Evolutionary conservation across 1,140 invertebrate genomes (phyloP).

Genomic region (Philaenus spumarius): DNA sequence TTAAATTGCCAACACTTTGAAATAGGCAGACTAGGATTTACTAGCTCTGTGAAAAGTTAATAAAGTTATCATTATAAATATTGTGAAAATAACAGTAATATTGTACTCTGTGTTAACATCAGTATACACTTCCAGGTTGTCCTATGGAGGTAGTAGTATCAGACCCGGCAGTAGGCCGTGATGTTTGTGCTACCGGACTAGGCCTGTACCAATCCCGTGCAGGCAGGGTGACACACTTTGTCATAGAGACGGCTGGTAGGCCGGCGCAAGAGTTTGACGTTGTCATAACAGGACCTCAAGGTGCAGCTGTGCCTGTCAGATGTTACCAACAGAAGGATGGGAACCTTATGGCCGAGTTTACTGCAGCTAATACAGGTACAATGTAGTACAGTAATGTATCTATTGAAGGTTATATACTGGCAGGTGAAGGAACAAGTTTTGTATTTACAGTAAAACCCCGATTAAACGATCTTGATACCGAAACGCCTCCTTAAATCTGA

Average conservation of each 20-base stretch:
- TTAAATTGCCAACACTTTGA: too few relatives aligned
- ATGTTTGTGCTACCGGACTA: slow-evolving; percentile 68
- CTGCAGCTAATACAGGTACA: slow-evolving; percentile 68
- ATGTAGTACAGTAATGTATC: too few relatives aligned
- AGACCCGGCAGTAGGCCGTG: slow-evolving; percentile 57
- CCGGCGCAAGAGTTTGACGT: slow-evolving; percentile 87
- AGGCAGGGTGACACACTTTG: slow-evolving; percentile 74
- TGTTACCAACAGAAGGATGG: slow-evolving; percentile 96
- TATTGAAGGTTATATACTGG: too few relatives aligned
- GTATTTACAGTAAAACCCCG: too few relatives aligned
- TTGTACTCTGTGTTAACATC: background rate
- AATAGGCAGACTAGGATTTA: too few relatives aligned
- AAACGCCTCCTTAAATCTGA: too few relatives aligned
- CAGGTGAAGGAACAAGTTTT: too few relatives aligned
- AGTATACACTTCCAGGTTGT: slow-evolving; percentile 41
- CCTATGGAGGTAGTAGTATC: slow-evolving; percentile 46
- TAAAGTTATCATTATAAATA: too few relatives aligned
- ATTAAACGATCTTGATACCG: too few relatives aligned
- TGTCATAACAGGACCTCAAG: slow-evolving; percentile 77
- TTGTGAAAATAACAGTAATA: background rate
- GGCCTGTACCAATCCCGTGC: slow-evolving; percentile 77
- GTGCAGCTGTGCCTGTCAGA: slow-evolving; percentile 83
- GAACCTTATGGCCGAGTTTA: slow-evolving; percentile 86
- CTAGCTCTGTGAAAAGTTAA: too few relatives aligned
- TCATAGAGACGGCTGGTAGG: slow-evolving; percentile 79